Conservation (phyloP, 1,140 invertebrate species). For the Helicoverpa armigera region DNA sequence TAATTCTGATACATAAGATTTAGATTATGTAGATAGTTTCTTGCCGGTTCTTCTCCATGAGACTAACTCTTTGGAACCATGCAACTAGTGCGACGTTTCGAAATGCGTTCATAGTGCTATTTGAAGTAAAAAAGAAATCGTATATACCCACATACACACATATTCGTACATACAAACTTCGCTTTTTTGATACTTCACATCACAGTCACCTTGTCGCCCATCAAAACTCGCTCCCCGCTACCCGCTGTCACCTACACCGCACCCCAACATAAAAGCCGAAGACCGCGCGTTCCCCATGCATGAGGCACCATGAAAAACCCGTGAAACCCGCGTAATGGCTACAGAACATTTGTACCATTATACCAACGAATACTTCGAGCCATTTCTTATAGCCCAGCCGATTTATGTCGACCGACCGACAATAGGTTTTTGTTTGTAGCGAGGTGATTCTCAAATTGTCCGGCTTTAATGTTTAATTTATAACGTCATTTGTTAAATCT, state of each 20-base stretch:
- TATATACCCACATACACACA: too few relatives aligned
- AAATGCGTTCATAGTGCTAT: too few relatives aligned
- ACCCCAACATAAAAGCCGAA: conserved; percentile 67
- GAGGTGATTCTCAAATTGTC: conserved; percentile 71
- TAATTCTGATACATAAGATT: too few relatives aligned
- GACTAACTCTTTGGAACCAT: too few relatives aligned
- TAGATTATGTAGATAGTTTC: too few relatives aligned
- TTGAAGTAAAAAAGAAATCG: too few relatives aligned
- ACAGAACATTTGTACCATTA: conserved; percentile 83
- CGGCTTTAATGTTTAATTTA: conserved; percentile 76
- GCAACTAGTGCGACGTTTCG: too few relatives aligned
- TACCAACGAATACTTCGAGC: conserved; percentile 74
- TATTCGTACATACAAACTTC: too few relatives aligned
- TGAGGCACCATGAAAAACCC: conserved; percentile 79
- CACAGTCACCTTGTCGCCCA: too few relatives aligned
- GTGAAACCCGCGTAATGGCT: conserved; percentile 80
- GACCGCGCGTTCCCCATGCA: conserved; percentile 76
- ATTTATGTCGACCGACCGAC: conserved; percentile 55
- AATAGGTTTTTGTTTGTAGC: conserved; percentile 62
- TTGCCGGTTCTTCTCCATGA: too few relatives aligned
- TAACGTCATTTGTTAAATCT: conserved; percentile 74
- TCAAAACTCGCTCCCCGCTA: conserved; percentile 9
- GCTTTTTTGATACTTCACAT: too few relatives aligned
- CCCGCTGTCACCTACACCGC: conserved; percentile 41
- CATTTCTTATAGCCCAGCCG: conserved; percentile 42